Conservation (phyloP, 1,140 invertebrate species). For the Geopemphigus sp. region DNA sequence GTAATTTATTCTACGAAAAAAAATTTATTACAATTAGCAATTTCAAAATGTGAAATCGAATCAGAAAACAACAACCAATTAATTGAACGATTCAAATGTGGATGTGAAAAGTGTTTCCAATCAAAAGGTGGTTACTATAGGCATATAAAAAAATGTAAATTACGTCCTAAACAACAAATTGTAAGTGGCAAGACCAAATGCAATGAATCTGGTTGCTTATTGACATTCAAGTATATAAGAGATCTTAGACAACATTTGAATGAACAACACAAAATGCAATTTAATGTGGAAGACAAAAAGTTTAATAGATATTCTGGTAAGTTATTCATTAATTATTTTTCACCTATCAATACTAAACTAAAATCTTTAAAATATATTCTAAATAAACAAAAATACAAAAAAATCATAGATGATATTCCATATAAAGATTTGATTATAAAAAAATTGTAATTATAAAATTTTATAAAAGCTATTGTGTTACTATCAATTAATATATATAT, state of each 20-base stretch:
- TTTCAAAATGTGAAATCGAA: background rate
- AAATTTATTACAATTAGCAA: background rate
- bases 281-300: background rate
- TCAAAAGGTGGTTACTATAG: constrained; percentile 34
- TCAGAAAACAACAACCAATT: background rate
- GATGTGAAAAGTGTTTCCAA: constrained; percentile 3
- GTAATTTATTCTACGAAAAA: background rate
- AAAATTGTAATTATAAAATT: too few relatives aligned
- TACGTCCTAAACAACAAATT: constrained; percentile 1
- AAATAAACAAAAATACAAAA: too few relatives aligned
- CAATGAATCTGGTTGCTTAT: background rate
- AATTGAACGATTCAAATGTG: constrained; percentile 3
- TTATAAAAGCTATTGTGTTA: too few relatives aligned
- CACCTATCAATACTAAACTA: too few relatives aligned
- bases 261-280: constrained; percentile 18
- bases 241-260: constrained; percentile 26
- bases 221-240: constrained; percentile 25
- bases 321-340: background rate
- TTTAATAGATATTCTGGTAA: constrained; percentile 24
- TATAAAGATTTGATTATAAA: too few relatives aligned
- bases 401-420: too few relatives aligned
- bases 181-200: constrained; percentile 30
- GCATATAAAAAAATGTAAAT: constrained; percentile 14
- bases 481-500: too few relatives aligned
- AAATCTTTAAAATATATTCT: too few relatives aligned